Percentiles rank a stretch among this genome's conserved stretches.
Conservation (phyloP, 2,113 vertebrate genomes). For the Podarcis muralis region DNA sequence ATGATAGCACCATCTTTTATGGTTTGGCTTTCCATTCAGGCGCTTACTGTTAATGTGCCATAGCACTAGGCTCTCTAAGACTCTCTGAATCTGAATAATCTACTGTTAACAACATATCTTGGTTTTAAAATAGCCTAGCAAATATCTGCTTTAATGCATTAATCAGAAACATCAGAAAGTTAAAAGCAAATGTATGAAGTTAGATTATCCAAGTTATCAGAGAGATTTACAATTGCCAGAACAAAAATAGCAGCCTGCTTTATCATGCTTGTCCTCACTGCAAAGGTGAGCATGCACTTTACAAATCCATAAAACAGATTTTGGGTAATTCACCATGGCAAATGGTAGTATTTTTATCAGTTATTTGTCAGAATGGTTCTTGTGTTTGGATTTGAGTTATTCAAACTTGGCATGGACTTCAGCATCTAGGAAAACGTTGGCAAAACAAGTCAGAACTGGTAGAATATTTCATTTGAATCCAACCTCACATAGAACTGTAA, state of each 20-base stretch:
- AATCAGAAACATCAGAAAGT: slow-evolving; percentile 8
- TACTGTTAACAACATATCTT: background rate
- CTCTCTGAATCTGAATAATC: background rate
- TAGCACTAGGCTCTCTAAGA: background rate
- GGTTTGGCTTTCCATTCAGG: background rate
- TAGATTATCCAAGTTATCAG: background rate
- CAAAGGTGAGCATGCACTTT: slow-evolving; percentile 4
- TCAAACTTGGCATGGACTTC: slow-evolving; percentile 43
- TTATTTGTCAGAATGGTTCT: slow-evolving; percentile 28
- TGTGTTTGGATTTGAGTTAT: slow-evolving; percentile 37
- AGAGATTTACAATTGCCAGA: background rate
- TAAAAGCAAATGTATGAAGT: background rate
- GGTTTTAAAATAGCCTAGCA: background rate
- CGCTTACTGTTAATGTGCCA: background rate
- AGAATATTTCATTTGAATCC: background rate
- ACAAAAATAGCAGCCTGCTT: background rate
- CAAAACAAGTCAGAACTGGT: background rate
- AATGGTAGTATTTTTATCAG: slow-evolving; percentile 25
- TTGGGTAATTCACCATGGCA: slow-evolving; percentile 21
- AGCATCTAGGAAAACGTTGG: background rate
- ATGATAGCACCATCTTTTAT: background rate
- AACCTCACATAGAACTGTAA: background rate
- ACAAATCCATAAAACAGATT: background rate
- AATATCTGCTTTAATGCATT: background rate
- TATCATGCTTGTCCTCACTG: background rate